Evolutionary conservation across 2,797 vertebrate genomes (phyloP), one percentile per base, ranked within the genome.

Genomic region (Acipenser transmontanus): DNA sequence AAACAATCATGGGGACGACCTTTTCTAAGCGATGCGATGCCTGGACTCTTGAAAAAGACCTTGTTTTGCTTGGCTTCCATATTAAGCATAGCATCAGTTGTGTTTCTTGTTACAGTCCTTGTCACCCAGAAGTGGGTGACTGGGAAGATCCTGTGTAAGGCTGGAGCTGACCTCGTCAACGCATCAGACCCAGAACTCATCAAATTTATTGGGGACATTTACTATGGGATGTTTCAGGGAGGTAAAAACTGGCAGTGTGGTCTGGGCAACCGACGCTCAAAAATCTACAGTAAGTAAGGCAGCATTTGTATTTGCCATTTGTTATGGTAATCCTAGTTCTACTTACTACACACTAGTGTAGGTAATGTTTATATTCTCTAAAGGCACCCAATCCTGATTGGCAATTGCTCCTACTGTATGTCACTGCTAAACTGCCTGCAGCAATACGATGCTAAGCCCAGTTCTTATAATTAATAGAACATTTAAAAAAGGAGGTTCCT

Each of bases 161-260:
- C 95, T 0, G 96, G 94, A 52, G 95, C 83, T 11, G 97, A 98
- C 60, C 81, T 99, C 64, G 97, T 99, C 66, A 99, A 98, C 12
- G 97, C 97, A 56, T 95, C 95, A 0, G 81, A 89, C 49, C 90
- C 90, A 3, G 97, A 98, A 80, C 73, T 98, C 66, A 85, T 92
- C 20, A 92, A 94, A 73, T 99, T 99, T 79, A 91, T 92, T 0
- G 96, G 96, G 61, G 85, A 94, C 67, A 90, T 99, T 78, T 93
- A 94, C 78, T 99, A 93, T 0, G 96, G 97, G 8, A 90, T 99
- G 68, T 99, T 99, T 76, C 87, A 67, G 67, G 97, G 97, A 0
- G 88, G 91, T 12, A 98, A 98, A 85, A 88, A 89, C 59, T 91
- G 94, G 47, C 94, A 88, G 59, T 99, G 97, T 12, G 97, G 97